phyloP scores from a whole-genome alignment of 2,113 vertebrate genomes.

The Chloropsis cyanopogon region DNA sequence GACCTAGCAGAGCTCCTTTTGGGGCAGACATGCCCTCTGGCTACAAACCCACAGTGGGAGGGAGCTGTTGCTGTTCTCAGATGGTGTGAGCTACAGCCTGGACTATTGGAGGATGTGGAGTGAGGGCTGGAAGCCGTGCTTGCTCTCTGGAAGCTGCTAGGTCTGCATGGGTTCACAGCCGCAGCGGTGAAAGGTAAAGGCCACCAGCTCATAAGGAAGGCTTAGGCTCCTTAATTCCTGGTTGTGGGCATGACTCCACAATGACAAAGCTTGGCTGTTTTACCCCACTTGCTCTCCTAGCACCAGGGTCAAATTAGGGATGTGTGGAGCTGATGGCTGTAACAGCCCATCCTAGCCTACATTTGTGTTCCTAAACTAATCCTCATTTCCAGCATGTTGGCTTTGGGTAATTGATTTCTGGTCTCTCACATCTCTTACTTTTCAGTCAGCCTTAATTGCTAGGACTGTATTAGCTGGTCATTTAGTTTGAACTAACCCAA shows the following conservation, averaged over 20 bases:
- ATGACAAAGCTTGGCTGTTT: neutral
- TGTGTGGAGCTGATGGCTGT: neutral
- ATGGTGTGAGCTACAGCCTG: neutral
- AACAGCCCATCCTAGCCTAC: neutral
- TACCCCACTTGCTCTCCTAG: neutral
- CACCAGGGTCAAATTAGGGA: neutral
- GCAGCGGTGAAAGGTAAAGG: neutral
- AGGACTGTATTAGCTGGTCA: neutral
- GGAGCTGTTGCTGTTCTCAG: neutral
- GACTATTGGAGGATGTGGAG: neutral
- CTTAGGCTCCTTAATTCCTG: neutral
- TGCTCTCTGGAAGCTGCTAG: neutral
- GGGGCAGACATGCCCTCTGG: neutral
- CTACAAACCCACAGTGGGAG: neutral
- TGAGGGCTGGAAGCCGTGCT: neutral
- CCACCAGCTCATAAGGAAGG: rapidly evolving
- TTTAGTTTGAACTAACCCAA: neutral
- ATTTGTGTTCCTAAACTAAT: neutral
- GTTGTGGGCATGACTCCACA: neutral
- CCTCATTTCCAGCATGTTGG: neutral
- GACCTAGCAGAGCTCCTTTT: neutral
- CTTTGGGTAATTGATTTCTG: neutral
- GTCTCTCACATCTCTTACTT: neutral
- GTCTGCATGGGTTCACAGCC: neutral
- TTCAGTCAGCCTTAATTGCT: neutral